phyloP scores from a whole-genome alignment of 2,797 vertebrate genomes.

The Cryptoblepharus egeriae region DNA sequence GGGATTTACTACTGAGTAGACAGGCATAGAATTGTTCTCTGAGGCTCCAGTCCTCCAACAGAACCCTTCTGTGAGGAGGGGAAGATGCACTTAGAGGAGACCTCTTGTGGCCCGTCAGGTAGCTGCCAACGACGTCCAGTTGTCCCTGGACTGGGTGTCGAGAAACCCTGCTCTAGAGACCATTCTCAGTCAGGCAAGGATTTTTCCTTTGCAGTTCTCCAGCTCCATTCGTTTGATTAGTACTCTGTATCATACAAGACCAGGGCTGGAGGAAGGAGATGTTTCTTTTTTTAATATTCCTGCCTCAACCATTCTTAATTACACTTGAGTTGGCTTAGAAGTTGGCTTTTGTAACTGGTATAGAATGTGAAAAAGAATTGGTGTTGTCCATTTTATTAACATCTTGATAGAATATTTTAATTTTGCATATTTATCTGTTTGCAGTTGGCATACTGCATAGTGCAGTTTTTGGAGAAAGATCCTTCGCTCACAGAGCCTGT shows the following conservation, averaged over 20 bases:
- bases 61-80: too few relatives aligned
- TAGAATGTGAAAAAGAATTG: background rate
- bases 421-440: conserved; percentile 60
- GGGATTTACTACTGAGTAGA: too few relatives aligned
- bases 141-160: too few relatives aligned
- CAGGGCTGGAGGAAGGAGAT: background rate
- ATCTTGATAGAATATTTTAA: too few relatives aligned
- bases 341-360: background rate
- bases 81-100: too few relatives aligned
- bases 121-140: too few relatives aligned
- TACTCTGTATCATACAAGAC: background rate
- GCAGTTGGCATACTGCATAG: conserved; percentile 97
- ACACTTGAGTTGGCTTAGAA: background rate
- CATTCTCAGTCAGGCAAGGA: background rate
- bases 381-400: too few relatives aligned
- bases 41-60: too few relatives aligned
- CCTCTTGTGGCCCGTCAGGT: too few relatives aligned
- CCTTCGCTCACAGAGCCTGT: conserved; percentile 94
- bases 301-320: background rate
- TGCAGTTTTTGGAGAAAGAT: conserved; percentile 99
- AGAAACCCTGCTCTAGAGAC: too few relatives aligned
- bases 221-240: background rate
- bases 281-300: background rate
- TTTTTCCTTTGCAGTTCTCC: background rate
- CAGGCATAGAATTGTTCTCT: too few relatives aligned